Conservation (phyloP, 2,797 vertebrate genomes). For the Etheostoma perlongum region DNA sequence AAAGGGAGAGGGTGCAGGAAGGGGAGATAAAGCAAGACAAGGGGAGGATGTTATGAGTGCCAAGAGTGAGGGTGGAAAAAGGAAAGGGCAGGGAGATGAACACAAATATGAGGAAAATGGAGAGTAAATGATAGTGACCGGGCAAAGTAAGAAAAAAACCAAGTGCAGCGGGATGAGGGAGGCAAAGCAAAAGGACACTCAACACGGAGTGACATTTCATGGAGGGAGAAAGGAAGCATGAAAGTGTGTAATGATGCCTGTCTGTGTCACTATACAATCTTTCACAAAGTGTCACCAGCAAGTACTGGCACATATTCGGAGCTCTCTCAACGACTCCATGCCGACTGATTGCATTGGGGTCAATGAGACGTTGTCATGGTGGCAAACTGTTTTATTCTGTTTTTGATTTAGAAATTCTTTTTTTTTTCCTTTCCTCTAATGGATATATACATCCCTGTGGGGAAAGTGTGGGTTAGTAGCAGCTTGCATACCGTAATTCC, state of each 20-base stretch:
- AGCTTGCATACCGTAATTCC: neutral
- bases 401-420: neutral
- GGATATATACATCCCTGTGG: neutral
- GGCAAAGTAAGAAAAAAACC: constrained; percentile 37
- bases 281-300: constrained; percentile 29
- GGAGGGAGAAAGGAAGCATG: constrained; percentile 58
- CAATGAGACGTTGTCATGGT: neutral
- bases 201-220: constrained; percentile 63
- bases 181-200: constrained; percentile 43
- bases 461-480: neutral
- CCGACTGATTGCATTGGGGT: neutral
- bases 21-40: constrained; percentile 21
- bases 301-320: constrained; percentile 4
- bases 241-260: constrained; percentile 70
- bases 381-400: neutral
- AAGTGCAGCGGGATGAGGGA: constrained; percentile 19
- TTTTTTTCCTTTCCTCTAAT: neutral
- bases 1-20: neutral
- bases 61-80: neutral
- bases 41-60: constrained; percentile 9
- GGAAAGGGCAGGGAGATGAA: constrained; percentile 43
- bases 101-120: constrained; percentile 48
- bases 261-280: constrained; percentile 52
- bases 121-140: constrained; percentile 52
- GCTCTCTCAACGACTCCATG: constrained; percentile 20